These are phyloP conservation scores for Physeter macrocephalus DNA, from an alignment of 2,113 vertebrate genomes.

Conservation along the genomic window DNA sequence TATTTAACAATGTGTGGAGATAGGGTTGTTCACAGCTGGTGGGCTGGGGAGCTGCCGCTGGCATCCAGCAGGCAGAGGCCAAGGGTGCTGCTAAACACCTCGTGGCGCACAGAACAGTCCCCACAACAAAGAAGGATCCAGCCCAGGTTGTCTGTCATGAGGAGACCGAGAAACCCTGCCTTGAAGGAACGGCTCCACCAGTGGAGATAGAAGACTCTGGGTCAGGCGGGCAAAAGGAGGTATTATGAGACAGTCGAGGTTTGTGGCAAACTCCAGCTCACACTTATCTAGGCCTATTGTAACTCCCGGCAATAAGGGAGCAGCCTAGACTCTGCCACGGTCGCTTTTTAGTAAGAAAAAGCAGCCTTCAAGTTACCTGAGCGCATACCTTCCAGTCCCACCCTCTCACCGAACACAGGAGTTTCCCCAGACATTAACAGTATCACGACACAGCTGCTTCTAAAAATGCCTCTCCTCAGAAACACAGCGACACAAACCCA, in stretches of 20 bases:
- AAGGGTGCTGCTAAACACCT: not conserved
- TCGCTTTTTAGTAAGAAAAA: not conserved
- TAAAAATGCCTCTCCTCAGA: not conserved
- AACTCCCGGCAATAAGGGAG: not conserved
- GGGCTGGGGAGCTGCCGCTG: not conserved
- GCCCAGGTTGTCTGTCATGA: not conserved
- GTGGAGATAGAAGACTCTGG: not conserved
- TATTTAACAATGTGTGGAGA: not conserved
- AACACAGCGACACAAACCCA: not conserved
- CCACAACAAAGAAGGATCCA: not conserved
- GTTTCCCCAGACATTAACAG: not conserved
- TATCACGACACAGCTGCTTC: not conserved
- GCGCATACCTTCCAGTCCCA: not conserved
- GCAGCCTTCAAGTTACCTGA: not conserved
- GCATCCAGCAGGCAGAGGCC: not conserved
- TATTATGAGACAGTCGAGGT: not conserved
- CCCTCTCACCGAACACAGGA: not conserved
- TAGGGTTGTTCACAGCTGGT: not conserved
- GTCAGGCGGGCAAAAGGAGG: not conserved
- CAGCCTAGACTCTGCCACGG: not conserved
- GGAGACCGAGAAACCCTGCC: not conserved
- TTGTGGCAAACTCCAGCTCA: not conserved
- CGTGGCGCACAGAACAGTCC: not conserved
- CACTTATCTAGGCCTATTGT: not conserved
- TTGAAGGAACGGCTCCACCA: not conserved